A percentile compares a stretch with the other conserved stretches of the same genome.
phyloP scores from a whole-genome alignment of 53 echinoderm and acorn worm species.

The Temnopleurus reevesii region DNA sequence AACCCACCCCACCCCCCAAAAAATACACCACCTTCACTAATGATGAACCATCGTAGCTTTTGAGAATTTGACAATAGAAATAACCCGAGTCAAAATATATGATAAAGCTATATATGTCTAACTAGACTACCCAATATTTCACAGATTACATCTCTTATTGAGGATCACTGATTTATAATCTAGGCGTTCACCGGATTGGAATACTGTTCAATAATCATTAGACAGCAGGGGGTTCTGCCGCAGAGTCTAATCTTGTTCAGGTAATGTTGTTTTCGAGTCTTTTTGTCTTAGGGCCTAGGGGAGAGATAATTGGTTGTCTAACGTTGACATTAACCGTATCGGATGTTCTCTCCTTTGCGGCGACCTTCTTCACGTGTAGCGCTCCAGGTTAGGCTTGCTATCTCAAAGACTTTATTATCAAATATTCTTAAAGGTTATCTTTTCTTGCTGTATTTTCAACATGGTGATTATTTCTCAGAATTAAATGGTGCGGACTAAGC shows the following conservation, averaged over 20 bases:
- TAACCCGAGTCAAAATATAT: too few species aligned
- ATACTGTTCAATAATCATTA: neutral
- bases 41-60: too few species aligned
- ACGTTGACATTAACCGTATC: neutral
- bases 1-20: too few species aligned
- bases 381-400: constrained; percentile 2
- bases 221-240: neutral
- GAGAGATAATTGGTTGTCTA: constrained; percentile 26
- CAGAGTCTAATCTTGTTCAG: neutral
- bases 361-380: neutral
- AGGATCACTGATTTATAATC: neutral
- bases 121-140: neutral
- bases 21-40: too few species aligned
- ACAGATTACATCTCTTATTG: neutral
- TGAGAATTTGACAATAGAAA: too few species aligned
- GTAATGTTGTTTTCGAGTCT: neutral
- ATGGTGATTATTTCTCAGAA: too few species aligned
- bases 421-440: neutral
- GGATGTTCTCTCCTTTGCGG: constrained; percentile 3
- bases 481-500: too few species aligned
- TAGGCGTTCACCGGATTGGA: constrained; percentile 4
- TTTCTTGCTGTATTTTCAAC: too few species aligned
- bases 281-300: neutral
- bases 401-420: constrained; percentile 1
- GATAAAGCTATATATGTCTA: too few species aligned